These are phyloP conservation scores for Salvator merianae DNA, from an alignment of 2,113 vertebrate species.

Conservation along the genomic window DNA sequence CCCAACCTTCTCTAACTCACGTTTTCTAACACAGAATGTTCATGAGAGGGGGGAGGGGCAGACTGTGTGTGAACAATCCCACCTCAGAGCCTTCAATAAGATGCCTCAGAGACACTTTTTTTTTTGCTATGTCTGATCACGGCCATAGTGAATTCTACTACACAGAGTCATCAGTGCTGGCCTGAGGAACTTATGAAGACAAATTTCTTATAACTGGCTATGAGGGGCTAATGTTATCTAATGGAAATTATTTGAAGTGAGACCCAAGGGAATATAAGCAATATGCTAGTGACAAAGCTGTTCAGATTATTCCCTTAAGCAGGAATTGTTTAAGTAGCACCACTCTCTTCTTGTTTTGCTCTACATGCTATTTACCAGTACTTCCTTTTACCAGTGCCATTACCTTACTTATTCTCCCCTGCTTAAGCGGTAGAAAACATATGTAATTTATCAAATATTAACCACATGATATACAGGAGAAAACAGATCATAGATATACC, in stretches of 20 bases:
- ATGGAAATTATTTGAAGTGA: not conserved
- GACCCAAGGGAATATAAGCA: not conserved
- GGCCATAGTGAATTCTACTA: no score
- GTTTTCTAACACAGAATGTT: no score
- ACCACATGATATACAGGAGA: not conserved
- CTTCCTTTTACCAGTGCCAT: no score
- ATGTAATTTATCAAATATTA: not conserved
- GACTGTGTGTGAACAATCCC: no score
- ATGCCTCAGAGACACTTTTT: no score
- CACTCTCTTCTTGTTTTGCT: not conserved
- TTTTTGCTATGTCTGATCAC: no score
- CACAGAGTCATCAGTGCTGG: not conserved
- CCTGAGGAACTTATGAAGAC: not conserved
- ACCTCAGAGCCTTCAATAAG: no score
- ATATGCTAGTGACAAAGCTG: not conserved
- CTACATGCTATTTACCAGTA: not conserved
- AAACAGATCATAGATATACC: constrained; percentile 73
- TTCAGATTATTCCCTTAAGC: not conserved
- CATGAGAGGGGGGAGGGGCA: no score
- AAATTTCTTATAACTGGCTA: not conserved
- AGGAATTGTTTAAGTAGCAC: not conserved
- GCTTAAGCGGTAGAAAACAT: not conserved
- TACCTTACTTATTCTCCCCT: no score
- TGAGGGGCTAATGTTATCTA: not conserved
- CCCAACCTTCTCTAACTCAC: no score